Conservation (phyloP, 2,888 invertebrate genomes). For the Conchocele bisecta region DNA sequence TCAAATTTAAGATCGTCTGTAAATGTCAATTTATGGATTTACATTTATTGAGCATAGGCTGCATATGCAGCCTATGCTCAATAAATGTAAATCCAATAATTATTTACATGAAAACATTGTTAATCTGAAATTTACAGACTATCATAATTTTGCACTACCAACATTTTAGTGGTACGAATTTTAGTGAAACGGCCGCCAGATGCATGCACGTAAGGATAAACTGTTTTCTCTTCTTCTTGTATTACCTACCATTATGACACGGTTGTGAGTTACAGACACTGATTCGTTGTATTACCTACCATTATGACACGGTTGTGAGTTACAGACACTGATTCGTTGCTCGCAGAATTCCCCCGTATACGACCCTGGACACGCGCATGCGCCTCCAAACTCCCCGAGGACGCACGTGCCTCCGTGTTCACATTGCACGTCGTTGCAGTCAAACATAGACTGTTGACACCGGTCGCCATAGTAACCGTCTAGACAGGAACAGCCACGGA, state of each 20-base stretch:
- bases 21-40: too few relatives aligned
- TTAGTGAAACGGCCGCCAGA: too few relatives aligned
- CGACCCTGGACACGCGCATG: conserved; percentile 60
- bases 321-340: conserved; percentile 59
- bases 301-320: conserved; percentile 65
- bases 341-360: conserved; percentile 65
- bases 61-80: too few relatives aligned
- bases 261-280: conserved; percentile 64
- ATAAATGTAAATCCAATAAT: too few relatives aligned
- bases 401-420: conserved; percentile 64
- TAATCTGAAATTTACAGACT: too few relatives aligned
- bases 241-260: conserved; percentile 65
- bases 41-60: too few relatives aligned
- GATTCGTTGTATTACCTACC: conserved; percentile 55
- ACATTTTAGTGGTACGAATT: too few relatives aligned
- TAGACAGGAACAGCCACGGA: conserved; percentile 57
- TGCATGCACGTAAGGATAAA: too few relatives aligned
- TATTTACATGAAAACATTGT: too few relatives aligned
- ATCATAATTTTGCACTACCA: too few relatives aligned
- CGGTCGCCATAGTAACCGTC: conserved; percentile 61
- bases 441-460: conserved; percentile 60
- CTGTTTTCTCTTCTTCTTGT: background rate
- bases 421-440: conserved; percentile 62
- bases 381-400: conserved; percentile 43
- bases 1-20: too few relatives aligned